Evolutionary conservation across 2,113 vertebrate species (phyloP).

Genomic region (Macroglossus sobrinus): DNA sequence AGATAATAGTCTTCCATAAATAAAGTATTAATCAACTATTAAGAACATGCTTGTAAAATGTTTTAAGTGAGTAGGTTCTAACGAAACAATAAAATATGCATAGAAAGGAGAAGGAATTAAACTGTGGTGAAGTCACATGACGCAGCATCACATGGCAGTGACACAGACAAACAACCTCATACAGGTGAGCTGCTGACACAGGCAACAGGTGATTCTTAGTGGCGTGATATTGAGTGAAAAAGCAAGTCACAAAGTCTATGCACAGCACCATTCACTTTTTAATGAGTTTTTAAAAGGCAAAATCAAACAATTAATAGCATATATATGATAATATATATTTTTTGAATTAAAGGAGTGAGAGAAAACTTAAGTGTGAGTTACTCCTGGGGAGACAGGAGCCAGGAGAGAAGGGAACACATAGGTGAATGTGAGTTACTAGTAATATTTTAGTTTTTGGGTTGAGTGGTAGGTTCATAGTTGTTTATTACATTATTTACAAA

Average conservation of each 20-base stretch:
- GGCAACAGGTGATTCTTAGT: neutral
- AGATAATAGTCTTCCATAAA: neutral
- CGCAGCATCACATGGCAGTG: fast-evolving
- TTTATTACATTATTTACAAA: conserved; percentile 17
- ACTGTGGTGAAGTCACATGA: neutral
- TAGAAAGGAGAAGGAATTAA: neutral
- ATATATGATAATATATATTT: neutral
- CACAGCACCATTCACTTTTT: neutral
- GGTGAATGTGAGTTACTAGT: neutral
- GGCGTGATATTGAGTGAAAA: neutral
- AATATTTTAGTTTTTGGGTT: neutral
- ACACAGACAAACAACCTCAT: fast-evolving
- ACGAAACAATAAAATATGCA: neutral
- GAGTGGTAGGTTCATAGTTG: neutral
- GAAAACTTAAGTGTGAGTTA: neutral
- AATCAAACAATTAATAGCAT: neutral
- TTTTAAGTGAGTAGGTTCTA: neutral
- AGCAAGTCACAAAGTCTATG: neutral
- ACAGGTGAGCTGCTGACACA: neutral
- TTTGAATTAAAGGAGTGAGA: neutral
- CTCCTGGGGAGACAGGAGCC: neutral
- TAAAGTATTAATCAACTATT: neutral
- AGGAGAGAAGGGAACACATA: neutral
- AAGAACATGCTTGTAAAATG: neutral
- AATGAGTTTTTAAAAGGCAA: neutral